Base-by-base conservation (phyloP, 2,113 vertebrate species). In the Silurus asotus region DNA sequence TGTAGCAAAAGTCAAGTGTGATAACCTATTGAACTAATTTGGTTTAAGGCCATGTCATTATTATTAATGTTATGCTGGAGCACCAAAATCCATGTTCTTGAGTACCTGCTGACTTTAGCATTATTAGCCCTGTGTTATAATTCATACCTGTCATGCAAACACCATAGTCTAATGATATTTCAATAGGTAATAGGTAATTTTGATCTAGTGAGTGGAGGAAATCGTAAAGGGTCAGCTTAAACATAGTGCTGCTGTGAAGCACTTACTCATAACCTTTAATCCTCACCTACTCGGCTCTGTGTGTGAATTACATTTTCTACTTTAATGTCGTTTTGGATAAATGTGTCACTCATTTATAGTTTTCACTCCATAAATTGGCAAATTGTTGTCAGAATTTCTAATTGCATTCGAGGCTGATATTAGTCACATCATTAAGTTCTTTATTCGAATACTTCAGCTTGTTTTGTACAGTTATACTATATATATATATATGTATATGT, bases 101-200 rank as follows among this genome's bases (percentile, higher is more conserved):
- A 72, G 17, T 19, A 9, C 45, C 70, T 74, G 19, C 45, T 74
- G 70, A 74, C 45, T 49, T 17, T 48, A 48, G 69, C 69, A 72
- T 72, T 72, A 72, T 48, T 74, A 5, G 8, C 9, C 45, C 4
- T 20, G 70, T 74, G 70, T 74, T 49, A 74, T 49, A 23, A 74
- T 74, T 74, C 70, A 74, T 74, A 74, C 45, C 70, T 76, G 74
- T 55, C 74, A 76, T 53, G 23, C 70, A 74, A 74, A 76, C 2
- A n/a, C 49, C 49, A 2, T 13, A 53, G 74, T n/a, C 23, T 53
- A 53, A 76, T 76, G 13, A 6, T 76, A 51, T 53, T n/a, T 76
- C 23, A 53, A 23, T 53, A 37, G 74, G 23, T 7, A 25, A 53
- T n/a, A 25, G 49, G n/a, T n/a, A n/a, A 5, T 25, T 6, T 13